Base-by-base conservation (phyloP, 2,797 vertebrate genomes). In the Mastacembelus armatus region DNA sequence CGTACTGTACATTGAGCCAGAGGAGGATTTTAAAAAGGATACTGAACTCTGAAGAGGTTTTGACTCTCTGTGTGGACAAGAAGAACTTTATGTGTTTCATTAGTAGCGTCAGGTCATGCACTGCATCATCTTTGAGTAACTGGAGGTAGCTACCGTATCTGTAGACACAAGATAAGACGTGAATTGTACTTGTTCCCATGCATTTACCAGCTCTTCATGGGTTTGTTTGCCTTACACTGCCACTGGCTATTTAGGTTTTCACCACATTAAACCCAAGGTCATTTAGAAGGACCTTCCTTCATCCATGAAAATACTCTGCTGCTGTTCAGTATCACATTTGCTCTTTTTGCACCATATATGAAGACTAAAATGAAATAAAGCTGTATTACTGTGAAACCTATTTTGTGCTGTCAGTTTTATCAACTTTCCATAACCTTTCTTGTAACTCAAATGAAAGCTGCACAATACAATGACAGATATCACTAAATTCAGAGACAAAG, bases 61-160 rank as follows among this genome's bases (percentile, higher is more conserved):
- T 43, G 18, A 82, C 71, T 74, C 90, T 94, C 68, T 96, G 95
- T 4, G 92, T 91, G 57, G 94, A 94, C 69, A 98, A 83, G 81
- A 96, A 95, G 57, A 79, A 88, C 66, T 95, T 93, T 57, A 94
- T 87, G 56, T 95, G 94, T 78, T 91, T 92, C 76, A 97, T 85
- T 10, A 99, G 89, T 4, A 93, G 91, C 29, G 73, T 84, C 15
- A 98, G 82, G 10, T 91, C 91, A 18, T 86, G 81, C 62, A 87
- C 92, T 5, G 92, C 89, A 32, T 90, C 87, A 10, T 94, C 94
- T 45, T 88, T 81, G 9, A 98, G 77, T 0, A 98, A 83, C 71
- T 86, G 89, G 14, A 98, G 92, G 56, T 86, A 86, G 61, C 85
- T 88, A 48, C 97, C 97, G 7, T 99, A 99, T 48, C 98, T 98